Evolutionary conservation across 2,797 vertebrate genomes (phyloP), one percentile per base, ranked within the genome.

Genomic region (Amniataba percoides): DNA sequence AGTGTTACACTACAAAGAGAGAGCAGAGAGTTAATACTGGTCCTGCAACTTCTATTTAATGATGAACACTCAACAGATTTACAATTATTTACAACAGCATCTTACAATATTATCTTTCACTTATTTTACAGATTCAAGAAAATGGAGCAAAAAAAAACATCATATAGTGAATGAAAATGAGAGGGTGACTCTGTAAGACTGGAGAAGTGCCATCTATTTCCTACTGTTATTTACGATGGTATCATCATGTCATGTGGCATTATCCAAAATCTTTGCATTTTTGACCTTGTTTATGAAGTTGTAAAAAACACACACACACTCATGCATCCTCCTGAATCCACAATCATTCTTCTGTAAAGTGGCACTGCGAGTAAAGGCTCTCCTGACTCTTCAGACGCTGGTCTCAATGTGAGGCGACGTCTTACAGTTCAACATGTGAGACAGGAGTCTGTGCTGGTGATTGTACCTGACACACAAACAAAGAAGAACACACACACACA

Each of bases 351-450:
- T 62, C 16, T 3, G 23, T 8, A 11, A 14, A 52, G 64, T 14
- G 16, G 11, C 27, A 39, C 34, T 51, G 46, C 19, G n/a, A 19
- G 53, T 69, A 27, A 42, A 5, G 63, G 49, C 4, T 27, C 27
- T 2, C 27, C 27, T 5, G 4, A 15, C 39, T 69, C 21, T 10
- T 91, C 85, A 93, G 36, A 97, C 96, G 0, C 93, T 95, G 0
- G 97, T 97, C 88, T 97, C 97, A 7, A 95, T 95, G 83, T 93
- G 96, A 76, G 87, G 83, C 0, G 62, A 51, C 6, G 60, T 62
- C 81, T 95, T 95, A 57, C 69, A 87, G 39, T 0, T 88, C 70
- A 98, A 89, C 53, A 89, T 91, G 7, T 93, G 92, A n/a, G 52
- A 36, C 15, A 98, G 90, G 58, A 95, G n/a, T 2, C 21, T 82